phyloP scores from a whole-genome alignment of 2,113 vertebrate species.

The Callipepla californica region DNA sequence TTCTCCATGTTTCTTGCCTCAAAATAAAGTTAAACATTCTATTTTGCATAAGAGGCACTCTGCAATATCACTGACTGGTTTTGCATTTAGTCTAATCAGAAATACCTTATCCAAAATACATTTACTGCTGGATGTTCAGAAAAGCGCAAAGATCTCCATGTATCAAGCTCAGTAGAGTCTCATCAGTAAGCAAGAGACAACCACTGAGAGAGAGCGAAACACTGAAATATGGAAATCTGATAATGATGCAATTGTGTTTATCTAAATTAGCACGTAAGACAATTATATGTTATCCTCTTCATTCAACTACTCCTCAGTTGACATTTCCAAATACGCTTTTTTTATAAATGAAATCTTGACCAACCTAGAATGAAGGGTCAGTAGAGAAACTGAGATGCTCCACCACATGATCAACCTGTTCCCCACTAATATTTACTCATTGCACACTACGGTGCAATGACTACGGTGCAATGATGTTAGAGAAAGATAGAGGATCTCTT shows the following conservation, averaged over 20 bases:
- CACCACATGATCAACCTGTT: not conserved
- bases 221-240: not conserved
- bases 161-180: not conserved
- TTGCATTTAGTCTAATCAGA: not conserved
- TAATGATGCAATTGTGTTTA: not conserved
- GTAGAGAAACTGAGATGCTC: not conserved
- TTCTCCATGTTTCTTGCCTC: not conserved
- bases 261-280: not conserved
- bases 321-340: not conserved
- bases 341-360: not conserved
- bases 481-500: not conserved
- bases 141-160: not conserved
- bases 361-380: not conserved
- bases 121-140: not conserved
- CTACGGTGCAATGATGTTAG: not conserved
- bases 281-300: not conserved
- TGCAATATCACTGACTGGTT: not conserved
- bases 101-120: not conserved
- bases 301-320: rapidly evolving
- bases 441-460: not conserved
- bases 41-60: not conserved
- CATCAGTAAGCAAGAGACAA: not conserved
- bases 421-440: not conserved
- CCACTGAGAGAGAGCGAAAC: not conserved
- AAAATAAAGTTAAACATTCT: not conserved